These are phyloP conservation scores for Dinoponera quadriceps DNA, from an alignment of 1,140 invertebrate genomes.

Conservation along the genomic window DNA sequence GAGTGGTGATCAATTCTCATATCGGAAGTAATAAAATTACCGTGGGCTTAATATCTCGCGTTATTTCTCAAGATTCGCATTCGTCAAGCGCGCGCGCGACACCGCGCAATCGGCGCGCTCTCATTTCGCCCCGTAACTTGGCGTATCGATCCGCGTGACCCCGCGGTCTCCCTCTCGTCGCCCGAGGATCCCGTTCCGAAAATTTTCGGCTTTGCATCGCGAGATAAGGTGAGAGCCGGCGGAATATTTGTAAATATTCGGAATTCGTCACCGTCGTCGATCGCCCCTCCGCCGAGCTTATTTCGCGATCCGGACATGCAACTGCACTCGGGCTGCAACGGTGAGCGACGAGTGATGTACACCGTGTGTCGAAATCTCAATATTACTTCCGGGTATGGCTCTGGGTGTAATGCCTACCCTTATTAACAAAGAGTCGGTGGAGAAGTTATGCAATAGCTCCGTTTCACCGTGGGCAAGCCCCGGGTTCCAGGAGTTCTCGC, in stretches of 20 bases:
- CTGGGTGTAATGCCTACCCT: not conserved
- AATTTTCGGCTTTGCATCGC: too few relatives aligned
- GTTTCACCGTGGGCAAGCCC: constrained; percentile 28
- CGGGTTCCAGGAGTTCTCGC: constrained; percentile 5
- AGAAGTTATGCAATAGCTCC: constrained; percentile 44
- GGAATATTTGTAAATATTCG: too few relatives aligned
- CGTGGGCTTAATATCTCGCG: constrained; percentile 9
- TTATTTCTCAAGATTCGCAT: constrained; percentile 40
- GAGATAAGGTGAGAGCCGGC: too few relatives aligned
- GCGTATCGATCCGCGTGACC: too few relatives aligned
- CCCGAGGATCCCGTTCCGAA: too few relatives aligned
- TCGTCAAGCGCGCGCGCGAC: constrained; percentile 24
- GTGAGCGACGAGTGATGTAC: not conserved
- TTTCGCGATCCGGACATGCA: too few relatives aligned
- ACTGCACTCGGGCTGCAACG: not conserved
- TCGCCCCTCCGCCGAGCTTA: too few relatives aligned
- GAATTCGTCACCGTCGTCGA: too few relatives aligned
- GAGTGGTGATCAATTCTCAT: constrained; percentile 45
- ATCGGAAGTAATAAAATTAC: constrained; percentile 48
- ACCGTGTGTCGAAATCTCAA: not conserved
- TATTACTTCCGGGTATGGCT: not conserved
- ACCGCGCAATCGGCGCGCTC: not conserved
- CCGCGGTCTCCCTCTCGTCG: too few relatives aligned
- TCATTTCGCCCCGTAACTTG: too few relatives aligned
- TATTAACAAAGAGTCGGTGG: constrained; percentile 41